phyloP scores from a whole-genome alignment of 2,888 invertebrate species.

The Notocelia uddmanniana region DNA sequence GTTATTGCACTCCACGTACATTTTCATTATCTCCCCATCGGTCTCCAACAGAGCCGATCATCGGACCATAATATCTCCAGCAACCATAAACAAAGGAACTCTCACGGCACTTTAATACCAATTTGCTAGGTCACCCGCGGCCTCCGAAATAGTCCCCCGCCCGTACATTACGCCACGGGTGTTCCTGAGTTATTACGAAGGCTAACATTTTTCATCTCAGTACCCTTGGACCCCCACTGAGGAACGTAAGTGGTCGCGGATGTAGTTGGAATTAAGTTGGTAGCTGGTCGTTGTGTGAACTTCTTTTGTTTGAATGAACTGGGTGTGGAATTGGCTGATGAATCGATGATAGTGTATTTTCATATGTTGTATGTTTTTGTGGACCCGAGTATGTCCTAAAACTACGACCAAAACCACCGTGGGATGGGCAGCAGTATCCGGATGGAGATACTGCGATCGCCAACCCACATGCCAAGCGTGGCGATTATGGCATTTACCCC shows the following conservation, averaged over 20 bases:
- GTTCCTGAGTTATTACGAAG: slow-evolving; percentile 39
- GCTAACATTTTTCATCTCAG: slow-evolving; percentile 43
- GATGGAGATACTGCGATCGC: too few relatives aligned
- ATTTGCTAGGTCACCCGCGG: slow-evolving; percentile 34
- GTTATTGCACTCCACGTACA: background rate
- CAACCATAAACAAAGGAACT: slow-evolving; percentile 36
- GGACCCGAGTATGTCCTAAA: too few relatives aligned
- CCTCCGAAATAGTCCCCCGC: slow-evolving; percentile 45
- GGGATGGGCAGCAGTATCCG: too few relatives aligned
- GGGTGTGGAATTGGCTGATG: background rate
- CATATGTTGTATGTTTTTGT: background rate
- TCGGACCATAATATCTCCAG: background rate
- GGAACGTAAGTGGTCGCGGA: slow-evolving; percentile 35
- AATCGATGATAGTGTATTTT: background rate
- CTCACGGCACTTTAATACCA: slow-evolving; percentile 46
- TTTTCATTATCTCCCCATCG: slow-evolving; percentile 21
- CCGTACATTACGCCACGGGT: slow-evolving; percentile 41
- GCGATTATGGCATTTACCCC: too few relatives aligned
- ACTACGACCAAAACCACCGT: too few relatives aligned
- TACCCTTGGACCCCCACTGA: slow-evolving; percentile 43
- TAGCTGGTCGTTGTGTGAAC: background rate
- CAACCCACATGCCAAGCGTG: too few relatives aligned
- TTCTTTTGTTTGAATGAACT: background rate
- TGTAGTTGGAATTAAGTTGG: slow-evolving; percentile 16
- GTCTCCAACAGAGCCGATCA: slow-evolving; percentile 29